phyloP scores from a whole-genome alignment of 2,888 invertebrate genomes.

The Heliothis peltigera region DNA sequence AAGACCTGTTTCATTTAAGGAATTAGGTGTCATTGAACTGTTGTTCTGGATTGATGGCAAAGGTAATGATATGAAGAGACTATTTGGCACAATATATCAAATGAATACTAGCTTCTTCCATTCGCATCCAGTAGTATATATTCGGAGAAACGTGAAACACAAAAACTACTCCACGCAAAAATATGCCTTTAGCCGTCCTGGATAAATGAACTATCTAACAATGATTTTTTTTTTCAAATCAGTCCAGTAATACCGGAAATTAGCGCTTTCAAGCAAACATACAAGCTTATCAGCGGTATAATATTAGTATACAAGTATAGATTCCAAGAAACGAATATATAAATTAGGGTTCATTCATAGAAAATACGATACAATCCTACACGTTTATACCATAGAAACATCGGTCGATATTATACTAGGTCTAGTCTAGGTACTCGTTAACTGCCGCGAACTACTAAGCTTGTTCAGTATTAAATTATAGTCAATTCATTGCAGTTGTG shows the following conservation, averaged over 20 bases:
- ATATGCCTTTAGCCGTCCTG: too few species aligned
- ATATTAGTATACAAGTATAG: too few species aligned
- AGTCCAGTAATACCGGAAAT: too few species aligned
- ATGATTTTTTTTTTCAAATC: too few species aligned
- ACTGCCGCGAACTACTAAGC: conserved; percentile 7
- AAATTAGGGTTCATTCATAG: conserved; percentile 6
- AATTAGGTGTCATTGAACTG: conserved; percentile 16
- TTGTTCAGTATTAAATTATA: conserved; percentile 25
- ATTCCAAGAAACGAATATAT: conserved; percentile 33
- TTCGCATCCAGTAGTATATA: too few species aligned
- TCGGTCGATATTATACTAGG: conserved; percentile 21
- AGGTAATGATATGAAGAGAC: background rate
- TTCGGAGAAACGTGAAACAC: too few species aligned
- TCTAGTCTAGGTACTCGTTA: background rate
- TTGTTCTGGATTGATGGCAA: background rate
- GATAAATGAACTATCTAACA: too few species aligned
- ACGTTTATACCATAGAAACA: conserved; percentile 10
- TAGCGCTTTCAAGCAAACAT: too few species aligned
- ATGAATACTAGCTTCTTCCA: too few species aligned
- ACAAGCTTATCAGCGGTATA: too few species aligned
- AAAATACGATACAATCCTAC: conserved; percentile 6
- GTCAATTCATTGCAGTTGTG: conserved; percentile 27
- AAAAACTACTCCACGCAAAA: too few species aligned
- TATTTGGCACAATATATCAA: background rate
- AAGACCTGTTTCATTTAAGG: conserved; percentile 3